Base-by-base conservation (phyloP, 1,140 invertebrate species). In the Hormaphis cornu region DNA sequence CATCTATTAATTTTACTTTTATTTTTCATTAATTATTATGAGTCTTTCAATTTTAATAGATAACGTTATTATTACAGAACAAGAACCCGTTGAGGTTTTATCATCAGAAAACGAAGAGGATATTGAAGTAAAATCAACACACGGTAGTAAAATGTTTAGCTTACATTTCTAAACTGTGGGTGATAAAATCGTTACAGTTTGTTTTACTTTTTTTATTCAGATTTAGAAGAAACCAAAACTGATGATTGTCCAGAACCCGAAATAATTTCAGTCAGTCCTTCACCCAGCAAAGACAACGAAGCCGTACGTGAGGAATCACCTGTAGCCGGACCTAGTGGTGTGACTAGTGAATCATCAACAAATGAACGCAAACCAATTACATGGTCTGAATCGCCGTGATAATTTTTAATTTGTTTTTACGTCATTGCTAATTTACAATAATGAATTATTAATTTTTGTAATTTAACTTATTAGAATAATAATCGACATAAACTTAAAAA, bases 281-380 rank as follows among this genome's bases (percentile, higher is more conserved):
- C 61, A 0, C 61, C 61, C 14, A 66, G 61, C 12, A 66, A 66
- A 50, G 61, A 66, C 20, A 48, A 46, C 24, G 61, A 50, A 66
- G 44, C n/a, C 24, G 12, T 66, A 1, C 12, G 44, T 3, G 61
- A 66, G 3, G 44, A 66, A 24, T 66, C 61, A 7, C 61, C 61
- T 66, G 18, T 66, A 16, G 61, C 61, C 5, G 61, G 61, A 22
- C 61, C 61, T 16, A 66, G 61, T 48, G 42, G 61, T 33, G 28
- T 66, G 4, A 50, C 44, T 48, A 58, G 54, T 40, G 61, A 66
- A 16, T 66, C 61, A 35, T 30, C 61, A 35, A n/a, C 26, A 30
- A 66, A 48, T 35, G 61, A 66, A 66, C 44, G 61, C 18, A 66
- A 66, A 22, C 61, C 61, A 16, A 66, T 66, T 42, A 66, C 61